Base-by-base conservation (phyloP, 2,113 vertebrate species). In the Panurus biarmicus region DNA sequence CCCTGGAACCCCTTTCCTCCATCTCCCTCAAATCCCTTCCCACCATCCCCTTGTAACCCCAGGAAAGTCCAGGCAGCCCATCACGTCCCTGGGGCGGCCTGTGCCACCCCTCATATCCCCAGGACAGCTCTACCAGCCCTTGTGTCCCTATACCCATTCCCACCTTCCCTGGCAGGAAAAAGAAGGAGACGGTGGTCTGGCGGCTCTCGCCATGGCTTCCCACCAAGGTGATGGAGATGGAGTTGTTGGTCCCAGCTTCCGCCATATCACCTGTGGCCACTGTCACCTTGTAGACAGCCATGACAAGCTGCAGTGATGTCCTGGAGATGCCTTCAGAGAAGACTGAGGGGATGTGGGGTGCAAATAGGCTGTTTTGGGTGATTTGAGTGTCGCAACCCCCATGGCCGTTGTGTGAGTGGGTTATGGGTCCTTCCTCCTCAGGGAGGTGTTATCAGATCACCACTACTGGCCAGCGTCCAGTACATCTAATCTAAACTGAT, bases 191-290 rank as follows among this genome's bases (percentile, higher is more conserved):
- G 2, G 78, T 89, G 40, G 62, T 89, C 62, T 15, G 48, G 17
- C 18, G 18, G 31, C 87, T 89, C 35, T 89, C 62, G 3, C 78
- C 87, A 31, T 53, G 25, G 70, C 29, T 75, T 24, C 87, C 87
- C 70, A 89, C 87, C 62, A 89, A 26, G 47, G 77, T 89, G 78
- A 89, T 75, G 29, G 87, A 89, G n/a, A 89, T 89, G n/a, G 24
- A 54, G 62, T 89, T 89, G 13, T 26, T 89, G 47, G 87, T 89
- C 40, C 70, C 78, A 54, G 87, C 87, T 61, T 75, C 87, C 22
- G 5, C 29, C 70, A 89, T 54, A 64, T 89, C 87, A 69, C 87
- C 87, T 6, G 87, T 89, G 53, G 87, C 87, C 64, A 89, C 87
- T 76, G 62, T 83, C 78, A 83, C 87, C 78, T 89, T 89, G 71